phyloP scores from a whole-genome alignment of 2,797 vertebrate species.

The Sebastiscus albofasciatus region DNA sequence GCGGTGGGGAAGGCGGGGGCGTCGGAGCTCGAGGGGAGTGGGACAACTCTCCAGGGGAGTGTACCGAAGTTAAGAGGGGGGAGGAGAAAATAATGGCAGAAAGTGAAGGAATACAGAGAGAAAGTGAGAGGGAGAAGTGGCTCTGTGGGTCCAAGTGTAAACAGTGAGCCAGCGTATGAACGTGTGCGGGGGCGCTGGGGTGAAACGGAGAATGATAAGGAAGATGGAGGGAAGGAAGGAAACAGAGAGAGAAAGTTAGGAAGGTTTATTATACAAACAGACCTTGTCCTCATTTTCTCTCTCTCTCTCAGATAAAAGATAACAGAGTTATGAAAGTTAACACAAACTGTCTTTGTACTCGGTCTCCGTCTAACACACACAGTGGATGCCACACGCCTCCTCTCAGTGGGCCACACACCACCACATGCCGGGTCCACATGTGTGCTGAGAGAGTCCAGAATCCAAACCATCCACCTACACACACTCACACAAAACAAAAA shows the following conservation, averaged over 20 bases:
- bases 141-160: no score
- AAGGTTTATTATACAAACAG: conserved; percentile 40
- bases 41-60: conserved; percentile 54
- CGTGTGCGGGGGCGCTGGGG: conserved; percentile 28
- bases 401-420: conserved; percentile 51
- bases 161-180: conserved; percentile 25
- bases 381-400: conserved; percentile 57
- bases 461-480: conserved; percentile 40
- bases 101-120: conserved; percentile 31
- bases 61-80: conserved; percentile 29
- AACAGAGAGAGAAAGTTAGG: conserved; percentile 30
- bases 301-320: not conserved
- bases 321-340: conserved; percentile 33
- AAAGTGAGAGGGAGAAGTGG: not conserved
- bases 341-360: conserved; percentile 31
- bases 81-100: conserved; percentile 38
- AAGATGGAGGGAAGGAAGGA: not conserved
- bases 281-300: conserved; percentile 37
- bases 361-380: conserved; percentile 10
- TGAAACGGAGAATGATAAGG: conserved; percentile 26
- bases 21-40: conserved; percentile 33
- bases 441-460: conserved; percentile 44
- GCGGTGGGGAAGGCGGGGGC: conserved; percentile 62
- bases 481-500: conserved; percentile 7
- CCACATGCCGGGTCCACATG: conserved; percentile 47